phyloP scores from a whole-genome alignment of 2,888 invertebrate genomes.

The Cerastoderma edule region DNA sequence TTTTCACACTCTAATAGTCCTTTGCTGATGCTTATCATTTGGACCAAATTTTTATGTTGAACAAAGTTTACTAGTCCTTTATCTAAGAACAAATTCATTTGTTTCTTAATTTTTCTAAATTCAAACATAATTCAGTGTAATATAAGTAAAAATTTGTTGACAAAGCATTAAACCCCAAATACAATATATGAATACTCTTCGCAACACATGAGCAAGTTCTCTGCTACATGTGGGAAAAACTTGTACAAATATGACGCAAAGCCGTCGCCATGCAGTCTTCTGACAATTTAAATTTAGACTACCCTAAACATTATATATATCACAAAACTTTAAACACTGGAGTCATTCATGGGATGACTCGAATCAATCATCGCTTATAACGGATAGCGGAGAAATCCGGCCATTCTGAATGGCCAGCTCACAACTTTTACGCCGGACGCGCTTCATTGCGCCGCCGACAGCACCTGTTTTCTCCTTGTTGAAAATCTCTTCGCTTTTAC shows the following conservation, averaged over 20 bases:
- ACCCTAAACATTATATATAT: neutral
- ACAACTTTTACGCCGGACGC: slow-evolving; percentile 70
- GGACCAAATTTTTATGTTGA: no score
- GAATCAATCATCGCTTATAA: slow-evolving; percentile 23
- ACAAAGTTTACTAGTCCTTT: no score
- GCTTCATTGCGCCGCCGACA: slow-evolving; percentile 41
- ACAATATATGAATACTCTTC: neutral
- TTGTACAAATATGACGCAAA: neutral
- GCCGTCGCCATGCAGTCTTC: neutral
- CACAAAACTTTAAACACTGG: neutral
- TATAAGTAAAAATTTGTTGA: no score
- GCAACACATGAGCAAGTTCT: neutral
- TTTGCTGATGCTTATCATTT: no score
- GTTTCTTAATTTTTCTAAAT: no score
- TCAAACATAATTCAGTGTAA: no score
- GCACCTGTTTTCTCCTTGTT: slow-evolving; percentile 42
- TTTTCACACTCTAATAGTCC: no score
- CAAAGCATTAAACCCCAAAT: no score
- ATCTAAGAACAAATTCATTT: no score
- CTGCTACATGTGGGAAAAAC: neutral
- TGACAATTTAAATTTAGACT: no score
- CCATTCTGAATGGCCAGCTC: slow-evolving; percentile 75
- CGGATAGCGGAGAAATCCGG: slow-evolving; percentile 65
- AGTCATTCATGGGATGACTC: neutral
- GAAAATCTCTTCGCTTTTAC: slow-evolving; percentile 65